Percentiles rank a stretch among this genome's conserved stretches.
These are phyloP conservation scores for Phrixothrix hirtus DNA, from an alignment of 2,888 invertebrate genomes.

Conservation along the genomic window DNA sequence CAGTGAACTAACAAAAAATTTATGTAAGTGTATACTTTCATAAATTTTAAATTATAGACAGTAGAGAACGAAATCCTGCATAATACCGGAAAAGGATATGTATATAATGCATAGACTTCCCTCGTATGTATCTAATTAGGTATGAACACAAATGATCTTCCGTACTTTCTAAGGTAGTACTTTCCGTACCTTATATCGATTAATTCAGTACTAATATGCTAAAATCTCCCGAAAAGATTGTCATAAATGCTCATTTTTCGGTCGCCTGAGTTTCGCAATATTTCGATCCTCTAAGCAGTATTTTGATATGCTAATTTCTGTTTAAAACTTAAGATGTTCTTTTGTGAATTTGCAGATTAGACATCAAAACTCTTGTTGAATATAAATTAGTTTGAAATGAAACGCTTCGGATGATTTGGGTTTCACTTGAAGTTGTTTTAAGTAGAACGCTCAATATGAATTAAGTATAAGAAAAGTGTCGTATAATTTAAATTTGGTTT, in stretches of 20 bases:
- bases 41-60: no score
- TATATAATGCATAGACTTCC: constrained; percentile 2
- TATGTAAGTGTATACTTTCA: no score
- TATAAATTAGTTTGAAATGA: constrained; percentile 27
- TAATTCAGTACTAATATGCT: constrained; percentile 5
- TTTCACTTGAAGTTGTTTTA: constrained; percentile 15
- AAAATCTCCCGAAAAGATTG: neutral
- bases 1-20: no score
- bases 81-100: constrained; percentile 7
- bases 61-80: neutral
- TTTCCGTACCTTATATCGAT: neutral
- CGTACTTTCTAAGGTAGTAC: constrained; percentile 4
- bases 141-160: constrained; percentile 15
- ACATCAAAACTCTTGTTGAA: constrained; percentile 34
- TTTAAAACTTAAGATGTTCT: constrained; percentile 46
- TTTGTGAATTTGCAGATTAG: constrained; percentile 36
- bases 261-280: constrained; percentile 44
- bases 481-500: constrained; percentile 1
- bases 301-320: constrained; percentile 44
- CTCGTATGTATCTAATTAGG: constrained; percentile 11
- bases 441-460: constrained; percentile 16
- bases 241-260: constrained; percentile 16
- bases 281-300: constrained; percentile 39
- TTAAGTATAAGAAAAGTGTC: constrained; percentile 7
- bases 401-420: constrained; percentile 21